These are phyloP conservation scores for Periparus ater DNA, from an alignment of 2,797 vertebrate species.

Conservation along the genomic window DNA sequence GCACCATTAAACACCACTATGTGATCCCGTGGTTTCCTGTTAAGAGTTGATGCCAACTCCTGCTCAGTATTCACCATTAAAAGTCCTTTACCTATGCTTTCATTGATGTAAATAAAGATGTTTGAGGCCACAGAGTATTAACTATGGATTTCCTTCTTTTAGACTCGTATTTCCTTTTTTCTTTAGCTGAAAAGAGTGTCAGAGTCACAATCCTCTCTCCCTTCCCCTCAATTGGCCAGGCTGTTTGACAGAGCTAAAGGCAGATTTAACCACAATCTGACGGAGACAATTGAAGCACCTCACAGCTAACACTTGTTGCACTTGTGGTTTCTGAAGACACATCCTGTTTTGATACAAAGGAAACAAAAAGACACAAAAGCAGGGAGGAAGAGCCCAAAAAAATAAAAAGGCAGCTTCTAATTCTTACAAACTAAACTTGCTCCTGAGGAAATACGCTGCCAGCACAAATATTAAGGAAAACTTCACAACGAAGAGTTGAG, in stretches of 20 bases:
- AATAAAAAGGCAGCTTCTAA: background rate
- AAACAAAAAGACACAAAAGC: fast-evolving
- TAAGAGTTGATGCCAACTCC: background rate
- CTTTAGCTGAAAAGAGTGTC: background rate
- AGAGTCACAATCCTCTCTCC: background rate
- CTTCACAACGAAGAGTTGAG: fast-evolving
- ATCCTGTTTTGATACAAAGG: background rate
- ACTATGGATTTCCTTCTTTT: background rate
- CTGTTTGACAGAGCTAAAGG: background rate
- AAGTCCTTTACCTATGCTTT: background rate
- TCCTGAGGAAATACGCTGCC: fast-evolving
- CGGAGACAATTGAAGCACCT: background rate
- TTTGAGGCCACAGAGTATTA: background rate
- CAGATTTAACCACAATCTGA: background rate
- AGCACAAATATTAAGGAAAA: background rate
- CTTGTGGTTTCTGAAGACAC: background rate
- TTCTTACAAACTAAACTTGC: background rate
- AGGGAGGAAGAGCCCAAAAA: background rate
- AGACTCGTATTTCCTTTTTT: background rate
- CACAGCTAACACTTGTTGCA: background rate
- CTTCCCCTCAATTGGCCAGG: background rate
- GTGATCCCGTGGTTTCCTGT: background rate
- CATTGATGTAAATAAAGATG: background rate
- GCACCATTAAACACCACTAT: background rate
- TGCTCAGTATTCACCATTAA: background rate